These are phyloP conservation scores for Neopelma chrysocephalum DNA, from an alignment of 2,797 vertebrate species.

Conservation along the genomic window DNA sequence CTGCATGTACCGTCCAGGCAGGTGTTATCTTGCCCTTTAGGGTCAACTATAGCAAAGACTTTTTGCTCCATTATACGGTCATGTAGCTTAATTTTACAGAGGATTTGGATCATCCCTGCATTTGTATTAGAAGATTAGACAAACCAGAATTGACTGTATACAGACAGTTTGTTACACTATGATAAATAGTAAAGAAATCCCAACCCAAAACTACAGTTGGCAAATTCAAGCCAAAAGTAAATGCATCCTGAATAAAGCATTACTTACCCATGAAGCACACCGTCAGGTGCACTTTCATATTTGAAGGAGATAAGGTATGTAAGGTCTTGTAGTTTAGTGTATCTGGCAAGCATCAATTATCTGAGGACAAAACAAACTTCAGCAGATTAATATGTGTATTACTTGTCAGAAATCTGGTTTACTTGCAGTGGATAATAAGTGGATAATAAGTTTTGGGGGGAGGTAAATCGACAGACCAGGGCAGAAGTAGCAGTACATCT, in stretches of 20 bases:
- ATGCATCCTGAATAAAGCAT: neutral
- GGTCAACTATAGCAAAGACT: neutral
- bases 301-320: neutral
- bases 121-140: constrained; percentile 1
- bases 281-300: neutral
- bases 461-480: neutral
- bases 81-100: neutral
- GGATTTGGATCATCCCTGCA: neutral
- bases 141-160: constrained; percentile 1
- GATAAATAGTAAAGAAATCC: neutral
- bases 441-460: neutral
- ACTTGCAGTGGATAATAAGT: neutral
- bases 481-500: neutral
- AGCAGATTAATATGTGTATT: neutral
- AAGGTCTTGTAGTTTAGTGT: neutral
- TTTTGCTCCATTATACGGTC: neutral
- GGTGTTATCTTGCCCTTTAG: neutral
- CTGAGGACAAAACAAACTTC: neutral
- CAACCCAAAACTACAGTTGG: neutral
- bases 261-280: neutral
- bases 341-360: neutral
- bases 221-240: constrained; percentile 2
- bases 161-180: neutral
- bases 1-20: neutral
- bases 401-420: neutral